phyloP scores from a whole-genome alignment of 92 coral and sea anemone species.

The Phenganax marumi region DNA sequence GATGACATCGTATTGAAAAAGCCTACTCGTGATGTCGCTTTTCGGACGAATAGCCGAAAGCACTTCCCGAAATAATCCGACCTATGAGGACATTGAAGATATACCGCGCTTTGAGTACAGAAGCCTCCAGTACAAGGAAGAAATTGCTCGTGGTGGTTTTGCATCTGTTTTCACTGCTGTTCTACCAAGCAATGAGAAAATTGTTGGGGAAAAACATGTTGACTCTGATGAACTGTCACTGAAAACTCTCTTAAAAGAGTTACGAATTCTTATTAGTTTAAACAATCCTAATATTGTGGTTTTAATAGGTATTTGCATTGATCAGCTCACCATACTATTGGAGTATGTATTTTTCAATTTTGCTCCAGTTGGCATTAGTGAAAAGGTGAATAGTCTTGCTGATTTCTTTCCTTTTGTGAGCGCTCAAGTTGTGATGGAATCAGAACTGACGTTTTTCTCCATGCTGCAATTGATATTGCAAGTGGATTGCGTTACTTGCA shows the following conservation, averaged over 20 bases:
- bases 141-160: constrained; percentile 7
- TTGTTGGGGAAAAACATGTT: neutral
- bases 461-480: constrained; percentile 4
- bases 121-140: neutral
- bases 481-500: constrained; percentile 4
- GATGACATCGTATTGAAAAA: neutral
- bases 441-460: neutral
- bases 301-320: neutral
- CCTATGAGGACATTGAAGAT: neutral
- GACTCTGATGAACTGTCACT: too few relatives aligned
- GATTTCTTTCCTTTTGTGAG: too few relatives aligned
- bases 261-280: neutral
- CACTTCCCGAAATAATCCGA: neutral
- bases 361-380: neutral
- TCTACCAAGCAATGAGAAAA: constrained; percentile 6
- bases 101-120: neutral
- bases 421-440: too few relatives aligned
- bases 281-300: too few relatives aligned
- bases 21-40: neutral
- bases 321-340: neutral
- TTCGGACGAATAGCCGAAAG: constrained; percentile 2
- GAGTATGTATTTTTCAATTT: too few relatives aligned
- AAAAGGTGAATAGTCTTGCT: neutral
- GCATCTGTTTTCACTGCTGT: constrained; percentile 1
- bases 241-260: neutral